Evolutionary conservation across 2,888 invertebrate species (phyloP), one percentile per base, ranked within the genome.

Genomic region (Dichetophora obliterata): DNA sequence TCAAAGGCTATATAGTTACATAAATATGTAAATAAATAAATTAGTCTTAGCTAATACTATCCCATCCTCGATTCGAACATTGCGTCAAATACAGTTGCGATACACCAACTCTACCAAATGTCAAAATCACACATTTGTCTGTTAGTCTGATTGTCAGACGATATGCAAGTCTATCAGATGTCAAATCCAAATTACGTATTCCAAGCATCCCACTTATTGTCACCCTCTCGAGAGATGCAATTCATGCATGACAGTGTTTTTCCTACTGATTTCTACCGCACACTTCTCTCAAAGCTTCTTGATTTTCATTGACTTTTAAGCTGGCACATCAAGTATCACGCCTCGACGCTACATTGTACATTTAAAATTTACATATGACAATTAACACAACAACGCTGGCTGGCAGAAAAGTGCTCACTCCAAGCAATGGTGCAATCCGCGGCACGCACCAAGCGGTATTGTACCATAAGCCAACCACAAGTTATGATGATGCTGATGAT

Each of bases 161-260:
- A 63, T 11, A 43, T 14, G 68, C 68, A 68, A 68, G 68, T 68
- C 68, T 68, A 68, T 68, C 50, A 68, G 48, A 68, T 86, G 87
- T 85, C 86, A 87, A 85, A 87, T 86, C 86, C 86, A 86, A 86
- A 86, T 86, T 86, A 86, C 86, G 85, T 82, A 83, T 86, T 86
- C 68, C 27, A 63, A n/a, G 57, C 63, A 27, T 31, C 24, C 31
- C 16, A 27, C 63, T 27, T n/a, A 31, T 27, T 24, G 16, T 24
- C 54, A 54, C 54, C 54, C 54, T 54, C 14, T 43, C 43, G 3
- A 2, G 43, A 43, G 43, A 11, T 3, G 43, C 43, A 43, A 11
- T 43, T 43, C 59, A 59, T 27, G 27, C 14, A 14, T 22, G 59
- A 24, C 59, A 22, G 11, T 43, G 43, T 43, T 43, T 37, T 43